Conservation (phyloP, 2,888 invertebrate genomes). For the Cataglyphis altisquamis region DNA sequence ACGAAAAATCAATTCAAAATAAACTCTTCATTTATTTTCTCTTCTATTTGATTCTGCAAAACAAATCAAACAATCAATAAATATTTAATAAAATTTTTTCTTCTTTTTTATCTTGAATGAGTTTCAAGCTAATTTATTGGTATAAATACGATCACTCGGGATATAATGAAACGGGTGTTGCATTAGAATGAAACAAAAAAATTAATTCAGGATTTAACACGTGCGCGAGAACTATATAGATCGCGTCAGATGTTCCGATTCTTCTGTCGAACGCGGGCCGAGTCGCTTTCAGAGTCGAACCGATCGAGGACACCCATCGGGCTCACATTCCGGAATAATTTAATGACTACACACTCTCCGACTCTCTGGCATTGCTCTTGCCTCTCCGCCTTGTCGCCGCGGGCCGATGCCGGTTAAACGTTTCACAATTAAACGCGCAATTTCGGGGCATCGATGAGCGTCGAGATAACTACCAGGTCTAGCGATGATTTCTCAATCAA, state of each 20-base stretch:
- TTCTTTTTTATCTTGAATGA: not conserved
- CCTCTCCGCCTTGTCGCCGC: conserved; percentile 63
- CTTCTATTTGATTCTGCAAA: not conserved
- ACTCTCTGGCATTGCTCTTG: conserved; percentile 67
- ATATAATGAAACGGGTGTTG: conserved; percentile 6
- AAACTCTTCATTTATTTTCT: not conserved
- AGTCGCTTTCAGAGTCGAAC: conserved; percentile 66
- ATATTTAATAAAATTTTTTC: not conserved
- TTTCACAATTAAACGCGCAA: conserved; percentile 80
- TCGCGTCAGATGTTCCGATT: conserved; percentile 68
- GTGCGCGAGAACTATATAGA: conserved; percentile 17
- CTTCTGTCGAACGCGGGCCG: conserved; percentile 62
- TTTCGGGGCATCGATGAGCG: conserved; percentile 54
- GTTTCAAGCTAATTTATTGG: conserved; percentile 25
- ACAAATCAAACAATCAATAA: not conserved
- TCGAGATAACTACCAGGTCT: not conserved
- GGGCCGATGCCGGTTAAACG: conserved; percentile 72
- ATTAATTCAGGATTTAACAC: not conserved
- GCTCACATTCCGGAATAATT: conserved; percentile 84
- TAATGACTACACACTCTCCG: conserved; percentile 81
- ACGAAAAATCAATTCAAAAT: not conserved
- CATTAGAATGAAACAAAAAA: conserved; percentile 17
- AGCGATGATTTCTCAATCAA: conserved; percentile 17
- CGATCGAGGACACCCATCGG: conserved; percentile 77
- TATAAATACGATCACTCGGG: not conserved